phyloP scores from a whole-genome alignment of 2,888 invertebrate species.

The Dicyrtoma fusca region DNA sequence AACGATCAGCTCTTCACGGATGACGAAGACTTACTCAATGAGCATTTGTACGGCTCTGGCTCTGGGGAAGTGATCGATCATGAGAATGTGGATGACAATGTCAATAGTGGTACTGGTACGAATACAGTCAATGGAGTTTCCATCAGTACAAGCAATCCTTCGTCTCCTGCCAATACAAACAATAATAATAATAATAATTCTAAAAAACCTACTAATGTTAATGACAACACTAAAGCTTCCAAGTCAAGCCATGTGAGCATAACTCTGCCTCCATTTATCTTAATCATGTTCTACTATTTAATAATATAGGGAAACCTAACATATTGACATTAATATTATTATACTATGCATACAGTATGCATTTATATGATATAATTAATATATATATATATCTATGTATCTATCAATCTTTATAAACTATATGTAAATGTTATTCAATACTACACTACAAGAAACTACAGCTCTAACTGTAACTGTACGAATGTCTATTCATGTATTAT shows the following conservation, averaged over 20 bases:
- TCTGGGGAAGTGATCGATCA: conserved; percentile 10
- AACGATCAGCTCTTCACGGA: conserved; percentile 22
- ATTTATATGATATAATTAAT: no score
- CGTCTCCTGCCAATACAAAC: background rate
- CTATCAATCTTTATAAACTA: no score
- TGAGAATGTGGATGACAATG: no score
- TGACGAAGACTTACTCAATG: conserved; percentile 24
- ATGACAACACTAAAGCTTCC: background rate
- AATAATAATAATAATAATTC: background rate
- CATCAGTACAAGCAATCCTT: background rate
- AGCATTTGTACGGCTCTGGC: conserved; percentile 16
- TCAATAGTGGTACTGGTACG: background rate
- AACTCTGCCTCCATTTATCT: conserved; percentile 3
- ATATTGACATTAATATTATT: no score
- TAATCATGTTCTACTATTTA: conserved; percentile 10
- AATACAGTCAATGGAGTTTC: background rate
- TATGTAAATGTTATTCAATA: no score
- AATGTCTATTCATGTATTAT: no score
- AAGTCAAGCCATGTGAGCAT: background rate
- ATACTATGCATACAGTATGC: no score
- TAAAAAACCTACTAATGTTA: conserved; percentile 2
- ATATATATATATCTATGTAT: no score
- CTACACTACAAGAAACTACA: no score
- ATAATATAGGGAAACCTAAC: no score
- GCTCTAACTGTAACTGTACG: no score